phyloP scores from a whole-genome alignment of 2,888 invertebrate genomes.

The Diachrysia chrysitis region DNA sequence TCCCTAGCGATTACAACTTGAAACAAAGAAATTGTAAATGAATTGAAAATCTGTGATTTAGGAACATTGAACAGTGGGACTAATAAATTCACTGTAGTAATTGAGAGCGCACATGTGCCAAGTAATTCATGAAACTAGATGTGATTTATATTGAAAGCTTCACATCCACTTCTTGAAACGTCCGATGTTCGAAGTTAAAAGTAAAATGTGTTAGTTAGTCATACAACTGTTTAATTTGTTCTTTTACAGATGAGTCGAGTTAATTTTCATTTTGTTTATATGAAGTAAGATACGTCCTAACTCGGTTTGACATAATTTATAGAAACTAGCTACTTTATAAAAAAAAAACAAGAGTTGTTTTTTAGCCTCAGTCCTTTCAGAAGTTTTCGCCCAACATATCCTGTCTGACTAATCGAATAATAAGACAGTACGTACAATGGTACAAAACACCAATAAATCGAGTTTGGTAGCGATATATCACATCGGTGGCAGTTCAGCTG shows the following conservation, averaged over 20 bases:
- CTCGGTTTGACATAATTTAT: neutral
- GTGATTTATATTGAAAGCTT: constrained; percentile 60
- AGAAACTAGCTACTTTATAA: neutral
- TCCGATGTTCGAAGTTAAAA: constrained; percentile 12
- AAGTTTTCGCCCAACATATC: constrained; percentile 14
- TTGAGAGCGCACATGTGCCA: constrained; percentile 55
- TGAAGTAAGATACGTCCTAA: too few relatives aligned
- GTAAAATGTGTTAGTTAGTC: constrained; percentile 13
- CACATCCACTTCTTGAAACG: constrained; percentile 47
- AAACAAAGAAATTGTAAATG: neutral
- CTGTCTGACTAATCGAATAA: constrained; percentile 59
- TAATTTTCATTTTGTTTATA: too few relatives aligned
- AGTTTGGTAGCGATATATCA: constrained; percentile 75
- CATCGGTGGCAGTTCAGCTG: constrained; percentile 71
- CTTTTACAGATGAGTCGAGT: too few relatives aligned
- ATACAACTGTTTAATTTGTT: neutral
- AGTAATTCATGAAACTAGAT: constrained; percentile 60
- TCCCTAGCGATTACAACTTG: too few relatives aligned
- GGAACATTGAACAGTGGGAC: constrained; percentile 1
- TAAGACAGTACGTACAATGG: constrained; percentile 64
- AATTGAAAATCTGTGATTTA: neutral
- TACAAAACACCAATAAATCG: constrained; percentile 78
- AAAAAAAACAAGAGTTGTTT: neutral
- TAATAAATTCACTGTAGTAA: constrained; percentile 49
- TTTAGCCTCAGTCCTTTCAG: neutral